phyloP scores from a whole-genome alignment of 2,113 vertebrate species.

The Chaetops frenatus region DNA sequence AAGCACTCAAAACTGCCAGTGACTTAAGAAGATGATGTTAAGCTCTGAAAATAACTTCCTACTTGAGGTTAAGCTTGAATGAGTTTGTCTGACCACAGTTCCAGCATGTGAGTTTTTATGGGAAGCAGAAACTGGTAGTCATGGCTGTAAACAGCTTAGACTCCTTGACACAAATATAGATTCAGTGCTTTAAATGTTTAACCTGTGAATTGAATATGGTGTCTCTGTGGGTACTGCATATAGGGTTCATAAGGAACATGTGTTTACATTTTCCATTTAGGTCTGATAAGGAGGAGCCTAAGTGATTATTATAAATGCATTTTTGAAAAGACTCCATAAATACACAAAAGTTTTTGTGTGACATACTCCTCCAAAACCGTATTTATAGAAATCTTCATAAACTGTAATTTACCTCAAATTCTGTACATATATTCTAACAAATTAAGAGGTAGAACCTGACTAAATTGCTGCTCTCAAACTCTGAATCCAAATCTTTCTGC shows the following conservation, averaged over 20 bases:
- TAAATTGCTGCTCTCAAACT: background rate
- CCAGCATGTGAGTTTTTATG: background rate
- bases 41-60: background rate
- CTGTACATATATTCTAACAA: background rate
- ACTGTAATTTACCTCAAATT: background rate
- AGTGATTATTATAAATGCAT: background rate
- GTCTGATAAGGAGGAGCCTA: background rate
- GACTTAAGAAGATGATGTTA: background rate
- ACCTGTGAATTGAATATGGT: background rate
- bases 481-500: background rate
- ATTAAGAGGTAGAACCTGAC: background rate
- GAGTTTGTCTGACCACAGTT: background rate
- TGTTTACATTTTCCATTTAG: background rate
- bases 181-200: background rate
- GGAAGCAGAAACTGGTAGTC: background rate
- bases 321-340: background rate
- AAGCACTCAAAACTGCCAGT: background rate
- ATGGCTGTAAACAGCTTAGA: conserved; percentile 5
- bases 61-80: background rate
- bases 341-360: background rate
- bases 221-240: background rate
- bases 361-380: background rate
- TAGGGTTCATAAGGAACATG: background rate
- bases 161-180: background rate
- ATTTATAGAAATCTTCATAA: background rate